phyloP scores from a whole-genome alignment of 2,888 invertebrate species.

The Rhopalosiphum nymphaeae region DNA sequence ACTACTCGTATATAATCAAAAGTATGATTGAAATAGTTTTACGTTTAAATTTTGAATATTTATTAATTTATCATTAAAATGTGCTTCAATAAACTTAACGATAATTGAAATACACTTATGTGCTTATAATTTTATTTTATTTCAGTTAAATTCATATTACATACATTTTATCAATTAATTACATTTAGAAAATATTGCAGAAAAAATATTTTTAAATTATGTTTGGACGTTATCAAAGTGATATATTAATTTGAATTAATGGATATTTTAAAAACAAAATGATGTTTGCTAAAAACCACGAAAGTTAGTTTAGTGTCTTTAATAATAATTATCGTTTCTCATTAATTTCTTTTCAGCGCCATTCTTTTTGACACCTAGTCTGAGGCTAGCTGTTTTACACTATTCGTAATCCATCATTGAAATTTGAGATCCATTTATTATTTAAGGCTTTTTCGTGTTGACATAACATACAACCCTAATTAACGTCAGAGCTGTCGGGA shows the following conservation, averaged over 20 bases:
- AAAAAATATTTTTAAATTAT: background rate
- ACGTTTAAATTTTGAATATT: background rate
- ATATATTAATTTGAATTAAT: constrained; percentile 29
- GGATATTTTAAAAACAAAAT: constrained; percentile 25
- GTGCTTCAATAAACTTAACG: background rate
- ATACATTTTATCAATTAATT: background rate
- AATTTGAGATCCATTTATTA: constrained; percentile 65
- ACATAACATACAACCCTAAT: constrained; percentile 65
- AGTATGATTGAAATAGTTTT: background rate
- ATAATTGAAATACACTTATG: background rate
- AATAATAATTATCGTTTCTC: constrained; percentile 35
- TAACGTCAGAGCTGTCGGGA: constrained; percentile 59
- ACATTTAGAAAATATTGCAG: background rate
- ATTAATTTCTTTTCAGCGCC: constrained; percentile 61
- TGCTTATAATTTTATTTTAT: background rate
- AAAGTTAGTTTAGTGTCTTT: constrained; percentile 33
- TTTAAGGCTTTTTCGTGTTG: constrained; percentile 63
- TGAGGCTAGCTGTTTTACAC: constrained; percentile 49
- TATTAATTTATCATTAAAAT: constrained; percentile 10
- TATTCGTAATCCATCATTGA: constrained; percentile 61
- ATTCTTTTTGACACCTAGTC: constrained; percentile 54
- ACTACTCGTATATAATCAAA: background rate
- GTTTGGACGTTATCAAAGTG: background rate
- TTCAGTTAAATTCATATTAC: background rate
- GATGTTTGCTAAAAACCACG: background rate